Evolutionary conservation across 2,797 vertebrate genomes (phyloP), one percentile per base, ranked within the genome.

Genomic region (Knipowitschia caucasica): DNA sequence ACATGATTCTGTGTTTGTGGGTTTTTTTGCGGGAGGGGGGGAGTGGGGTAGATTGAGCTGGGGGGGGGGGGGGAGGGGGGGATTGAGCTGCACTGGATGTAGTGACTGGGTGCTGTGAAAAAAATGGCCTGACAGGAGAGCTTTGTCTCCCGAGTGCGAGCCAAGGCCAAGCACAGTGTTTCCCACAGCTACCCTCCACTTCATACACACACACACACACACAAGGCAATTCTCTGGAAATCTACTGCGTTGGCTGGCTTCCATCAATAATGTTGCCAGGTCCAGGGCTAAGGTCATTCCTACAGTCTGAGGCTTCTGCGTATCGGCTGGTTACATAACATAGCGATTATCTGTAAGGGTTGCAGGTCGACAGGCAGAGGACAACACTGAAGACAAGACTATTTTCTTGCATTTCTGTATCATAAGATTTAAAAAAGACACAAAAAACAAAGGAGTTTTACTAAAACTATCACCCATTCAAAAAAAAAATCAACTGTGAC

Each of bases 301-400:
- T 64, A 34, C 21, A 50, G 39, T 21, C 45, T 47, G 30, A 21
- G 35, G 0, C 1, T 20, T 45, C 30, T 55, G 36, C n/a, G n/a
- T n/a, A 31, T 1, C 29, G 21, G 23, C 4, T 5, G 17, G 56
- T 84, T 81, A 69, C 58, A 64, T 76, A 83, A 87, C 56, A 39
- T 57, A 35, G 43, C 61, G 31, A 72, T 56, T 62, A 40, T 11
- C 12, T 62, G 70, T 11, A 69, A 7, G 46, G 35, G 62, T 31
- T 12, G 45, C 45, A 4, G 4, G 55, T 0, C 7, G 39, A 26
- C 40, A 15, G 47, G 18, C 17, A 20, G 15, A 39, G 12, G 30
- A 30, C 44, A 52, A 50, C 18, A 49, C 6, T 36, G 42, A 53
- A 35, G 21, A 29, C 39, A 46, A 56, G 30, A 7, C 20, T 15